Evolutionary conservation across 2,797 vertebrate genomes (phyloP), one percentile per base, ranked within the genome.

Genomic region (Protosalanx chinensis): DNA sequence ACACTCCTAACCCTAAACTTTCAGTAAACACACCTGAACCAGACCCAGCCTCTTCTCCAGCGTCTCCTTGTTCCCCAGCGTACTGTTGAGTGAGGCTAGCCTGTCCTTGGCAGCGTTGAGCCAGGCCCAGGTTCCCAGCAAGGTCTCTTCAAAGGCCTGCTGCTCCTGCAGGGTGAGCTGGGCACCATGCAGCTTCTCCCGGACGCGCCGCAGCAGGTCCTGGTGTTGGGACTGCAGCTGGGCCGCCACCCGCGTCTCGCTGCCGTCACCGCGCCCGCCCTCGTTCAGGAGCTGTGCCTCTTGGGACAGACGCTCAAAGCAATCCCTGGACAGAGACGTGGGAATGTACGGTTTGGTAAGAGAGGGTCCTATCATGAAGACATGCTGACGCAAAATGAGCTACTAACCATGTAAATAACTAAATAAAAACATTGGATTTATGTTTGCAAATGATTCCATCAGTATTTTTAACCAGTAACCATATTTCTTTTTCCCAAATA

Each of bases 91-190:
- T 0, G 88, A 85, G 3, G 87, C 86, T 79, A 98, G 88, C 27
- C 93, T 94, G 79, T 96, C 95, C 74, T 97, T 96, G 57, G 94
- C 86, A 0, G 89, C 91, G 30, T 88, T 95, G 35, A 98, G 89
- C 95, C 97, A 97, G 27, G 86, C 81, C 96, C 97, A 96, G 82
- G 95, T 95, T 58, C 72, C 90, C 89, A 95, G 94, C 72, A 96
- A 86, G 0, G 94, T 95, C 57, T 96, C 96, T 80, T 98, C 95
- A 76, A 99, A 95, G 74, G 91, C 93, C 69, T 96, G 94, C n/a
- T 97, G 96, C 79, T 99, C 96, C 85, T 97, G 96, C 49, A 97
- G 89, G 73, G 94, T 95, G 79, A 94, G 85, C 82, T 98, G 97
- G 79, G 95, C 95, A 72, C 88, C 82, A 46, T 90, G 91, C 27